phyloP scores from a whole-genome alignment of 2,888 invertebrate genomes.

The Ommatoiulus sabulosus region DNA sequence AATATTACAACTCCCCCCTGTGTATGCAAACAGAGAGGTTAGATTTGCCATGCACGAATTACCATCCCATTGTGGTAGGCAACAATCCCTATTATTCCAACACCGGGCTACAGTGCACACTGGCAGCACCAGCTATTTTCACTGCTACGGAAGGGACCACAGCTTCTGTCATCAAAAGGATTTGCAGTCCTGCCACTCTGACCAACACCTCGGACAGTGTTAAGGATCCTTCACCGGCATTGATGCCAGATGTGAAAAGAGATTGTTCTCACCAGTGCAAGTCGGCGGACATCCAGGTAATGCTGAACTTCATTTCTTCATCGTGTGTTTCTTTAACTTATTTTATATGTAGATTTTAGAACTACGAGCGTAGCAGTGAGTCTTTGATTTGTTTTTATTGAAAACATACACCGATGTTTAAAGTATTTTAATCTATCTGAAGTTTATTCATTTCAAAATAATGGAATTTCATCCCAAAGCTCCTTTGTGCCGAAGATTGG shows the following conservation, averaged over 20 bases:
- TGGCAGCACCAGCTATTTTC: neutral
- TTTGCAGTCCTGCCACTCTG: neutral
- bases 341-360: no score
- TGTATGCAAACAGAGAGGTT: neutral
- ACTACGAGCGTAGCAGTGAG: no score
- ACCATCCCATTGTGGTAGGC: neutral
- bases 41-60: neutral
- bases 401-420: no score
- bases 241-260: neutral
- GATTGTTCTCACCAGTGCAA: neutral
- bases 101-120: neutral
- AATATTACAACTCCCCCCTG: neutral
- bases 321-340: no score
- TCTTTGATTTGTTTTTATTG: no score
- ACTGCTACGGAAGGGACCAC: conserved; percentile 5
- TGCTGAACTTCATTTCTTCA: no score
- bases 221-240: neutral
- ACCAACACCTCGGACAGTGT: neutral
- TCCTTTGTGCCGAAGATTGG: no score
- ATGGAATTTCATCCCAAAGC: no score
- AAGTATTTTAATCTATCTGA: no score
- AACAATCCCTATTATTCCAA: neutral
- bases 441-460: no score
- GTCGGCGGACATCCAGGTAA: neutral
- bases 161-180: neutral